Conservation (phyloP, 2,888 invertebrate species). For the Itoplectis maculator region DNA sequence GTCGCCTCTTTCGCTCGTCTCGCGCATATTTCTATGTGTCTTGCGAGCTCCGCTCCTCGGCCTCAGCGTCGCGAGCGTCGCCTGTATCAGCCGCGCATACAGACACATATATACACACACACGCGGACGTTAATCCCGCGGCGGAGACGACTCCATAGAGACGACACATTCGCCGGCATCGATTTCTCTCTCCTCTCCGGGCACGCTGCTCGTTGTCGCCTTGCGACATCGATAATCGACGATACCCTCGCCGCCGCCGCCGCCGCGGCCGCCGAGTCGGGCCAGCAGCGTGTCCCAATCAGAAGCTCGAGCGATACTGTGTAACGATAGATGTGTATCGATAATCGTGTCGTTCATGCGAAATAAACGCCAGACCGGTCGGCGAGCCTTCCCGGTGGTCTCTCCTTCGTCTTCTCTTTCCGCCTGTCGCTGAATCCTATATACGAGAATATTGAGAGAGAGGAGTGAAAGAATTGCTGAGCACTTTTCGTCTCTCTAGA, state of each 20-base stretch:
- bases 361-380: constrained; percentile 65
- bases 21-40: background rate
- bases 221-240: constrained; percentile 52
- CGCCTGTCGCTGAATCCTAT: constrained; percentile 19
- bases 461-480: background rate
- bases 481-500: background rate
- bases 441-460: background rate
- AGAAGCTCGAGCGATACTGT: constrained; percentile 40
- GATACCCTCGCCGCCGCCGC: constrained; percentile 7
- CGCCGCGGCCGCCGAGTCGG: background rate
- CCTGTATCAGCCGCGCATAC: constrained; percentile 2
- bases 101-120: too few relatives aligned
- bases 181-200: constrained; percentile 38
- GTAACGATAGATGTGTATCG: constrained; percentile 52
- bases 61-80: constrained; percentile 13
- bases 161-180: constrained; percentile 32
- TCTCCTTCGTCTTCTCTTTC: constrained; percentile 27
- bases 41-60: background rate
- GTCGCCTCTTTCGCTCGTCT: constrained; percentile 20
- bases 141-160: constrained; percentile 33
- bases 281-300: constrained; percentile 32
- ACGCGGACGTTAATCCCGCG: constrained; percentile 46
- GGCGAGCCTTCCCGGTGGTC: constrained; percentile 60
- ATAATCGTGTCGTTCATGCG: constrained; percentile 59
- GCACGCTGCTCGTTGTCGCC: constrained; percentile 21